Conservation (phyloP, 2,888 invertebrate species). For the Eurytoma adleriae region DNA sequence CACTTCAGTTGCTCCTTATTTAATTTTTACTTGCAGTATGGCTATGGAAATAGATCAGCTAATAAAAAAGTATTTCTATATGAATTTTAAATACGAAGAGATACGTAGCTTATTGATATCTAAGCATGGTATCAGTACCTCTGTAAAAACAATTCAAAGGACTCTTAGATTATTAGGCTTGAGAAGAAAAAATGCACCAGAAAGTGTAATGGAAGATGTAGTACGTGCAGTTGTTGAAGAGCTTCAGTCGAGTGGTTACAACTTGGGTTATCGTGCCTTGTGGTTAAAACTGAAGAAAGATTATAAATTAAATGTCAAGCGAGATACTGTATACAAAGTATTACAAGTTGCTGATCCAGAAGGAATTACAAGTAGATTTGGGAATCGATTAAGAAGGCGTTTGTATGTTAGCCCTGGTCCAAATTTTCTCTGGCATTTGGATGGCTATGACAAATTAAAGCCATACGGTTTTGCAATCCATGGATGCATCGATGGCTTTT, state of each 20-base stretch:
- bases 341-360: not conserved
- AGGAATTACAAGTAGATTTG: not conserved
- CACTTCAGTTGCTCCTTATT: no score
- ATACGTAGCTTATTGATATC: not conserved
- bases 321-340: constrained; percentile 24
- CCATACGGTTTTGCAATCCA: constrained; percentile 54
- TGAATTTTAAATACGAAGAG: not conserved
- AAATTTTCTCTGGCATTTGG: constrained; percentile 53
- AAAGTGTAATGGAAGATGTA: not conserved
- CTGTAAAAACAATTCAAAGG: not conserved
- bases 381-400: not conserved
- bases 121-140: not conserved
- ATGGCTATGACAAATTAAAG: constrained; percentile 56
- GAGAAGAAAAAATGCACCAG: not conserved
- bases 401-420: constrained; percentile 34
- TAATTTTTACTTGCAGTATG: no score
- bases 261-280: constrained; percentile 21
- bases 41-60: no score
- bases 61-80: not conserved
- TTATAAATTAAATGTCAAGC: constrained; percentile 16
- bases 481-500: constrained; percentile 54
- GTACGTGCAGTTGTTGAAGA: not conserved
- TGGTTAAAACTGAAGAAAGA: constrained; percentile 20
- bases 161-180: not conserved
- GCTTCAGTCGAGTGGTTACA: not conserved